A percentile compares a stretch with the other conserved stretches of the same genome.
Evolutionary conservation across 2,888 invertebrate species (phyloP).

Genomic region (Leucoma salicis): DNA sequence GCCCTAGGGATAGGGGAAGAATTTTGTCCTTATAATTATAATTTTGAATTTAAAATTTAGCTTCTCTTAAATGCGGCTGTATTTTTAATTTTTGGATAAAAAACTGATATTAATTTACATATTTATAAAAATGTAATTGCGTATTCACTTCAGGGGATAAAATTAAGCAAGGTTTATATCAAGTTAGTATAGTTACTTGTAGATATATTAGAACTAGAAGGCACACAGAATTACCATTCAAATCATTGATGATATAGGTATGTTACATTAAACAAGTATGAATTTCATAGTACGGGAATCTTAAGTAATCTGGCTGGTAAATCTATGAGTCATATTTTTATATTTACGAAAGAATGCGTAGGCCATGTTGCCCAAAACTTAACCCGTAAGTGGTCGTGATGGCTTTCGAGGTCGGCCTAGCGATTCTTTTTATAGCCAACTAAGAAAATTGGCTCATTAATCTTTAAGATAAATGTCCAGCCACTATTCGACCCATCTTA

Average conservation of each 20-base stretch:
- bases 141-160: neutral
- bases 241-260: neutral
- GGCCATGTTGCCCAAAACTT: conserved; percentile 51
- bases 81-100: conserved; percentile 27
- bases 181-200: neutral
- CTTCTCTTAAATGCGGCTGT: conserved; percentile 38
- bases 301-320: conserved; percentile 8
- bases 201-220: neutral
- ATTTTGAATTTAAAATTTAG: conserved; percentile 67
- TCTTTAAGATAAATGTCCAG: conserved; percentile 80
- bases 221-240: conserved; percentile 3
- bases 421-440: conserved; percentile 81
- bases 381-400: conserved; percentile 61
- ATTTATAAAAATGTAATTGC: conserved; percentile 17
- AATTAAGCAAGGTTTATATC: neutral
- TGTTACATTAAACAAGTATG: neutral
- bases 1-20: conserved; percentile 73
- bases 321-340: conserved; percentile 15
- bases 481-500: conserved; percentile 79
- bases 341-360: conserved; percentile 42
- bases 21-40: conserved; percentile 74
- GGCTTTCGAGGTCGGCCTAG: conserved; percentile 66
- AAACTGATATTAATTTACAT: conserved; percentile 29
- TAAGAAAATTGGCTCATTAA: conserved; percentile 83
- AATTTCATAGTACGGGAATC: neutral